Evolutionary conservation across 2,888 invertebrate genomes (phyloP).

Genomic region (Cryptophagus acutangulus): DNA sequence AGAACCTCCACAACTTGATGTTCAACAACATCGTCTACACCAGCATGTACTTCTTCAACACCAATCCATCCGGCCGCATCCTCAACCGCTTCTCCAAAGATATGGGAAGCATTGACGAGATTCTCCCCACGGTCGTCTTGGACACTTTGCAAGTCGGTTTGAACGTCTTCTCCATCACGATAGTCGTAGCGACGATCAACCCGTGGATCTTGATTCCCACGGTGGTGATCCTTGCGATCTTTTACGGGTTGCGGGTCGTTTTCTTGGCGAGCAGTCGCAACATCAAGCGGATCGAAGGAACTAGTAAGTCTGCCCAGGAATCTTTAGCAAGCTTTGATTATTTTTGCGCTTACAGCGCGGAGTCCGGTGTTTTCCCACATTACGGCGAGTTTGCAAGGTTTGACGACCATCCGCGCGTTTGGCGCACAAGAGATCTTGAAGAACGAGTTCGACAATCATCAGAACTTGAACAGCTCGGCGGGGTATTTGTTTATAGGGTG

Average conservation of each 20-base stretch:
- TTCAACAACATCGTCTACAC: conserved; percentile 61
- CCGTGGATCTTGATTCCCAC: conserved; percentile 65
- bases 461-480: conserved; percentile 65
- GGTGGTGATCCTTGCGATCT: conserved; percentile 58
- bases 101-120: conserved; percentile 72
- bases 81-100: conserved; percentile 80
- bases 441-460: conserved; percentile 57
- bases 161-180: conserved; percentile 62
- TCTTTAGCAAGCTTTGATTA: conserved; percentile 1
- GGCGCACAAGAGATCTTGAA: conserved; percentile 59
- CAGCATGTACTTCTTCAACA: conserved; percentile 72
- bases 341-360: conserved; percentile 53
- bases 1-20: conserved; percentile 69
- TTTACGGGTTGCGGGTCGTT: conserved; percentile 61
- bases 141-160: conserved; percentile 60
- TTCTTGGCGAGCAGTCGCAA: conserved; percentile 71
- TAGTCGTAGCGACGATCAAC: conserved; percentile 68
- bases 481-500: conserved; percentile 63
- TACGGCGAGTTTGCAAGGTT: conserved; percentile 68
- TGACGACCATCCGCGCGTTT: conserved; percentile 71
- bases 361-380: conserved; percentile 75
- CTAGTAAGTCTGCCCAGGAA: conserved; percentile 53
- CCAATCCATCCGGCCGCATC: conserved; percentile 75
- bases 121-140: conserved; percentile 60
- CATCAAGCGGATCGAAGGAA: conserved; percentile 65